Percentiles rank a stretch among this genome's conserved stretches.
phyloP scores from a whole-genome alignment of 2,113 vertebrate genomes.

The Columbina picui region DNA sequence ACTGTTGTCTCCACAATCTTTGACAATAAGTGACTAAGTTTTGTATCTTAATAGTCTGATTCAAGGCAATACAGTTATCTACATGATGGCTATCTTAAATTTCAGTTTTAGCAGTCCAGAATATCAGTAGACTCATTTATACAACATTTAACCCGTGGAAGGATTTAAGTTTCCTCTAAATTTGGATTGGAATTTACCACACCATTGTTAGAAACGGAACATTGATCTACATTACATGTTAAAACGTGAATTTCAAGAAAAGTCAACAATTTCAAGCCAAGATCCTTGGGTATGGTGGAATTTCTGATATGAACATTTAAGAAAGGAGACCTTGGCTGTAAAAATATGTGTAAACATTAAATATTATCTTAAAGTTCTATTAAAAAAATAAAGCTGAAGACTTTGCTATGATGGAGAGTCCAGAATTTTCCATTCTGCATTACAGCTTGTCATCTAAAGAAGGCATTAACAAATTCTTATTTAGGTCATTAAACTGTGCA shows the following conservation, averaged over 20 bases:
- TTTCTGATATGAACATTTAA: neutral
- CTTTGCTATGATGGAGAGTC: neutral
- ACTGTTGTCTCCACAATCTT: neutral
- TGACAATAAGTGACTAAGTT: neutral
- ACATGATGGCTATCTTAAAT: neutral
- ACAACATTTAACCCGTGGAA: neutral
- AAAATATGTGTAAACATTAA: neutral
- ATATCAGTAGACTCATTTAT: neutral
- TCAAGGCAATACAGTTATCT: neutral
- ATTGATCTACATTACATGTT: neutral
- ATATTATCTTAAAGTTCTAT: neutral
- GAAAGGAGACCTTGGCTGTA: neutral
- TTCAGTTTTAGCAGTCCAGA: neutral
- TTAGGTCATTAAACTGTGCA: neutral
- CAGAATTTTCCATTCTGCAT: neutral
- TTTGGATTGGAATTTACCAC: neutral
- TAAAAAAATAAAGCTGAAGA: neutral
- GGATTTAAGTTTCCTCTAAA: neutral
- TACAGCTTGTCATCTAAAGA: neutral
- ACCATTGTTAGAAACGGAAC: neutral
- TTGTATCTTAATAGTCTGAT: neutral
- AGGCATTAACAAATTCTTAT: neutral
- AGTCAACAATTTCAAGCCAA: neutral
- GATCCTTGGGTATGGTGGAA: neutral
- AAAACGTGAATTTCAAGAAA: neutral